Evolutionary conservation across 2,888 invertebrate genomes (phyloP), one percentile per base, ranked within the genome.

Genomic region (Diarsia dahlii): DNA sequence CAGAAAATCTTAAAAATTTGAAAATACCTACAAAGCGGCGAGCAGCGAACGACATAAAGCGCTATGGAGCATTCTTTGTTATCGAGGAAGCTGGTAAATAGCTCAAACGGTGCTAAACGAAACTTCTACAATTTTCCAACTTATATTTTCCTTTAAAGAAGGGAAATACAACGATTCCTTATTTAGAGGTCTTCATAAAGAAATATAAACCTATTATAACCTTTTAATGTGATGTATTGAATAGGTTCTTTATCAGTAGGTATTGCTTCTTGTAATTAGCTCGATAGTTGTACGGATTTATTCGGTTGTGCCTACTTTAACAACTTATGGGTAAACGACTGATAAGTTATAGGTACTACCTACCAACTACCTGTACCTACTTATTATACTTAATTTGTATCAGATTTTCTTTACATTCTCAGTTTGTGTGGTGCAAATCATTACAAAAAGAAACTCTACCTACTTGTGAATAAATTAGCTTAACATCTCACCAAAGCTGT

Each of bases 51-150:
- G 67, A 34, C 39, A 34, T 54, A 67, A 28, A 48, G 52, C 52
- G 58, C 83, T 60, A 63, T 70, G 45, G 39, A 54, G 63, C 76
- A 77, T 82, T 85, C 72, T 85, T 82, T 82, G 82, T 85, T 85
- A 50, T 46, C 60, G 39, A 46, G 50, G 58, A 74, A 76, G 56
- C 69, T 75, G 60, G 76, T 69, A 62, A 85, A 85, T 69, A 81
- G 82, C 82, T 76, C 39, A 69, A 82, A 56, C 60, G 58, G 60
- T 63, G 54, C 39, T 71, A 46, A 60, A n/a, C 28, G 39, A 66
- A 65, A 45, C 2, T 65, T 62, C 45, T 72, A 80, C 58, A 54
- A 69, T 72, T n/a, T 60, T 66, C 46, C 56, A 64, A 65, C 77
- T 39, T 62, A 62, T 82, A 78, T 58, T 83, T 77, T 39, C 28